Conservation (phyloP, 2,113 vertebrate genomes). For the Pseudorasbora parva region DNA sequence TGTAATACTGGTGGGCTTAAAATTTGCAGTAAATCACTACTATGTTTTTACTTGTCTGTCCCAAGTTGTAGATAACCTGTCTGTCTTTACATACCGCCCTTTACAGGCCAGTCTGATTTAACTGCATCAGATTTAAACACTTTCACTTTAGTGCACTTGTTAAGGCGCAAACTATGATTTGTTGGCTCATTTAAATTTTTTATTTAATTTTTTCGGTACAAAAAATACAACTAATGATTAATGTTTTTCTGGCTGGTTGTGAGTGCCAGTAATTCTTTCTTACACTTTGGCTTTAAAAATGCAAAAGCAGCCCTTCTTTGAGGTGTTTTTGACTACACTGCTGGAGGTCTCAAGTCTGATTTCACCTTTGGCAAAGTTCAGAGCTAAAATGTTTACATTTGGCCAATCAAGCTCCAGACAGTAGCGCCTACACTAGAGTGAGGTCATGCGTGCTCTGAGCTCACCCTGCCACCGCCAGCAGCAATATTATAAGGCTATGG, state of each 20-base stretch:
- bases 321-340: not conserved
- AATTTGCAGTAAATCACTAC: slow-evolving; percentile 4
- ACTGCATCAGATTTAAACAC: slow-evolving; percentile 5
- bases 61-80: slow-evolving; percentile 34
- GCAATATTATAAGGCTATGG: not conserved
- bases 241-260: not conserved
- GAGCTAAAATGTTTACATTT: slow-evolving; percentile 70
- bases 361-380: slow-evolving; percentile 38
- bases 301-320: slow-evolving; percentile 17
- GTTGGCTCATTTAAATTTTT: slow-evolving; percentile 1
- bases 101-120: slow-evolving; percentile 13
- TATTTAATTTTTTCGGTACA: not conserved
- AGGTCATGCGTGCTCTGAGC: slow-evolving; percentile 67
- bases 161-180: slow-evolving; percentile 17
- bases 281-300: slow-evolving; percentile 32
- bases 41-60: slow-evolving; percentile 18
- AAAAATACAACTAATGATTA: slow-evolving; percentile 19
- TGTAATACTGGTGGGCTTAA: not conserved
- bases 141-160: slow-evolving; percentile 7
- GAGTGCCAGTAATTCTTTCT: slow-evolving; percentile 21
- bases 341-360: slow-evolving; percentile 45
- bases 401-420: slow-evolving; percentile 64
- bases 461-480: slow-evolving; percentile 1
- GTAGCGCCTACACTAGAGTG: slow-evolving; percentile 62
- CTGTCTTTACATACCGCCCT: not conserved